Conservation (phyloP, 37 sponge, comb jelly and placozoan genomes). For the Axinella damicornis region DNA sequence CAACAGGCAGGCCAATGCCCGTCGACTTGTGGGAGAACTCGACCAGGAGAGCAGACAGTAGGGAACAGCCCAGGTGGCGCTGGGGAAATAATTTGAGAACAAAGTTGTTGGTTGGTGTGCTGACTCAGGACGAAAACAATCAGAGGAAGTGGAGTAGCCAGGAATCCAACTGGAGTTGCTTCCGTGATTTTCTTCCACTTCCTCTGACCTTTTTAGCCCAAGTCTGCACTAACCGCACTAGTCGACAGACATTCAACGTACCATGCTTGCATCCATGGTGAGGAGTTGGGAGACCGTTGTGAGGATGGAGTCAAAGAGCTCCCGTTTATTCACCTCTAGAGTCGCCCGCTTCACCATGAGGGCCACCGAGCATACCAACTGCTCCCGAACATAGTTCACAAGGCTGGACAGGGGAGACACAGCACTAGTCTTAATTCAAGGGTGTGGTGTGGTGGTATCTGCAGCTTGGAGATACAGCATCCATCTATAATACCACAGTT, state of each 20-base stretch:
- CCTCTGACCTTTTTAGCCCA: no score
- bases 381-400: constrained; percentile 32
- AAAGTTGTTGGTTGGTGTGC: no score
- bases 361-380: constrained; percentile 38
- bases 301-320: constrained; percentile 55
- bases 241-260: not conserved
- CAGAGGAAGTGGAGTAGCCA: no score
- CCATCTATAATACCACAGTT: no score
- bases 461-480: no score
- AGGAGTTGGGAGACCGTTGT: constrained; percentile 52
- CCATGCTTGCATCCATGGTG: constrained; percentile 29
- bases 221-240: no score
- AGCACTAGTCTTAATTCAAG: no score
- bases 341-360: constrained; percentile 67
- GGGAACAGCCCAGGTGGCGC: constrained; percentile 54
- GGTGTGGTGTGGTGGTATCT: no score
- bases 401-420: not conserved
- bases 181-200: no score
- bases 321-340: constrained; percentile 23
- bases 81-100: constrained; percentile 7
- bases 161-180: no score
- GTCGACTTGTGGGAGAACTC: constrained; percentile 69
- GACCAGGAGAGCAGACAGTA: constrained; percentile 62
- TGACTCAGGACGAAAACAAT: no score
- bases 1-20: constrained; percentile 55